Evolutionary conservation across 2,888 invertebrate species (phyloP).

Genomic region (Drosophila algonquin): DNA sequence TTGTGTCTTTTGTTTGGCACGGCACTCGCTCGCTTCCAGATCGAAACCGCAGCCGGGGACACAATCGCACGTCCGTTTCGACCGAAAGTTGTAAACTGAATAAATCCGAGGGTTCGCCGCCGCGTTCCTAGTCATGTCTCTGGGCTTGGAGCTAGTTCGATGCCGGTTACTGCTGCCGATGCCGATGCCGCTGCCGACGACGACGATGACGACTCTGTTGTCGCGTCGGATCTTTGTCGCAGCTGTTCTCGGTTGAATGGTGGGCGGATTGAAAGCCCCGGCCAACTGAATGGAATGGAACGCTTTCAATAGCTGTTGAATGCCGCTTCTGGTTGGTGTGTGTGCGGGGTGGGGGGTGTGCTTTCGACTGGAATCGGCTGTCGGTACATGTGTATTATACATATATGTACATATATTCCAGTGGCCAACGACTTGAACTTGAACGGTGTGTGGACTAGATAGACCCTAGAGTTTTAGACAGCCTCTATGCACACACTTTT

Average conservation of each 20-base stretch:
- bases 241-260: constrained; percentile 56
- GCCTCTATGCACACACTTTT: background rate
- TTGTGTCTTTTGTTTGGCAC: constrained; percentile 16
- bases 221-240: constrained; percentile 34
- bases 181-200: constrained; percentile 12
- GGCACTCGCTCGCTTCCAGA: constrained; percentile 33
- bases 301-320: constrained; percentile 73
- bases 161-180: constrained; percentile 44
- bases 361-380: constrained; percentile 1
- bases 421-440: constrained; percentile 65
- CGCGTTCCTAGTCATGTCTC: constrained; percentile 59
- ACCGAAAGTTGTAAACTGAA: constrained; percentile 83
- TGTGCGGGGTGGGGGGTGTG: background rate
- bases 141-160: constrained; percentile 9
- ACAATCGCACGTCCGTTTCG: constrained; percentile 79
- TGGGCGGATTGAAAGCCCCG: constrained; percentile 56
- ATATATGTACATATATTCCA: constrained; percentile 7
- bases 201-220: constrained; percentile 20
- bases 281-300: constrained; percentile 52
- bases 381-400: background rate
- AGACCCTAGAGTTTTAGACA: background rate
- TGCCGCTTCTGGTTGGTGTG: constrained; percentile 17
- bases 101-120: constrained; percentile 74
- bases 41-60: constrained; percentile 20
- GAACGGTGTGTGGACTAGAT: constrained; percentile 5